Conservation (phyloP, 2,797 vertebrate species). For the Microtus agrestis region DNA sequence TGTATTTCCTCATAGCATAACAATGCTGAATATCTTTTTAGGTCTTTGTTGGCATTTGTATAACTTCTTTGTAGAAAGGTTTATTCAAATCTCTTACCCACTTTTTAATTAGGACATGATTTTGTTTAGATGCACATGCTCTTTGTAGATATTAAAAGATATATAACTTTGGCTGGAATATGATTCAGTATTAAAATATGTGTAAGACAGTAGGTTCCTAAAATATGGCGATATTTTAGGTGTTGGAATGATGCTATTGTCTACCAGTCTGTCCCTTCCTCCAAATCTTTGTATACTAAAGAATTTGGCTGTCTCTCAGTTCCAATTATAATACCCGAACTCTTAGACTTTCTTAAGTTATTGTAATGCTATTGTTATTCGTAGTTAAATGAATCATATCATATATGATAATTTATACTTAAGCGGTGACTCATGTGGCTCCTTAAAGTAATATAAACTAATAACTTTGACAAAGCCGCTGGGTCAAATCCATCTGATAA, state of each 20-base stretch:
- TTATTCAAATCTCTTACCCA: not conserved
- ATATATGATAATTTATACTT: not conserved
- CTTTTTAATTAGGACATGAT: not conserved
- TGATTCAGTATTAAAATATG: not conserved
- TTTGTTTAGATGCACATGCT: not conserved
- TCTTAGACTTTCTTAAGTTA: not conserved
- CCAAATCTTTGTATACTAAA: slow-evolving; percentile 4
- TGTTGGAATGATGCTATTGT: not conserved
- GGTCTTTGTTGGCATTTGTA: not conserved
- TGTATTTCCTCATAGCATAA: not conserved
- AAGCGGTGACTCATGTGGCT: not conserved
- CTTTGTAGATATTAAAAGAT: not conserved
- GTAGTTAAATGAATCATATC: not conserved
- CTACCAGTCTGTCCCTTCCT: not conserved
- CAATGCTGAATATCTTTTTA: not conserved
- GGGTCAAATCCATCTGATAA: not conserved
- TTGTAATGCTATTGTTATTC: not conserved
- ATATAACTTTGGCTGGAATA: not conserved
- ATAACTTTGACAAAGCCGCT: not conserved
- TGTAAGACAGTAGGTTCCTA: not conserved
- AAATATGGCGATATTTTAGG: not conserved
- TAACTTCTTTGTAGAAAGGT: not conserved
- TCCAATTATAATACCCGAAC: not conserved
- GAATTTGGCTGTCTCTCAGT: not conserved
- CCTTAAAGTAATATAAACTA: not conserved